Percentiles rank a stretch among this genome's conserved stretches.
These are phyloP conservation scores for Coptodon rendalli DNA, from an alignment of 2,113 vertebrate genomes.

Conservation along the genomic window DNA sequence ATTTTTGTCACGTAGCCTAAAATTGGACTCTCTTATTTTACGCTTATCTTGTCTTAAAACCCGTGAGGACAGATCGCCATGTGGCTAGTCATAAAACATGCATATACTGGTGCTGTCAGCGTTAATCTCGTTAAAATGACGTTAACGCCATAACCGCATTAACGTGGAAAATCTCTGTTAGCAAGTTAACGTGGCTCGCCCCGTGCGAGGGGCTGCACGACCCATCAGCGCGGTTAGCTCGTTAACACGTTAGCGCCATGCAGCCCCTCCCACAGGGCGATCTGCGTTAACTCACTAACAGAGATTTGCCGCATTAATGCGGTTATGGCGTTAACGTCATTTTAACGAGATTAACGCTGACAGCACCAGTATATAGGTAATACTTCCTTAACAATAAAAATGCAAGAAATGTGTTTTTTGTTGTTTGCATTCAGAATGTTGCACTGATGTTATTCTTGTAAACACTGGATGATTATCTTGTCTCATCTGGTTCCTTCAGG, in stretches of 20 bases:
- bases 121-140: neutral
- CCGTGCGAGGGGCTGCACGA: neutral
- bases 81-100: neutral
- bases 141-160: neutral
- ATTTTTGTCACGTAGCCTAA: neutral
- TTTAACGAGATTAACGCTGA: neutral
- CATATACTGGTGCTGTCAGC: neutral
- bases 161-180: neutral
- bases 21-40: neutral
- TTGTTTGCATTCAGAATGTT: neutral
- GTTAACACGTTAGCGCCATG: neutral
- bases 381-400: neutral
- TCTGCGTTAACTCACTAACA: neutral
- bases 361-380: fast-evolving
- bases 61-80: neutral
- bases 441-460: neutral
- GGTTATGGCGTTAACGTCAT: neutral
- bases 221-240: neutral
- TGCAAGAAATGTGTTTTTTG: neutral
- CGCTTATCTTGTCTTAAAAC: neutral
- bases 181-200: neutral
- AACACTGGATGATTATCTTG: neutral
- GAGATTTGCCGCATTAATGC: fast-evolving
- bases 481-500: constrained; percentile 60
- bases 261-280: neutral